Evolutionary conservation across 2,888 invertebrate genomes (phyloP), one percentile per base, ranked within the genome.

Genomic region (Eupithecia centaureata): DNA sequence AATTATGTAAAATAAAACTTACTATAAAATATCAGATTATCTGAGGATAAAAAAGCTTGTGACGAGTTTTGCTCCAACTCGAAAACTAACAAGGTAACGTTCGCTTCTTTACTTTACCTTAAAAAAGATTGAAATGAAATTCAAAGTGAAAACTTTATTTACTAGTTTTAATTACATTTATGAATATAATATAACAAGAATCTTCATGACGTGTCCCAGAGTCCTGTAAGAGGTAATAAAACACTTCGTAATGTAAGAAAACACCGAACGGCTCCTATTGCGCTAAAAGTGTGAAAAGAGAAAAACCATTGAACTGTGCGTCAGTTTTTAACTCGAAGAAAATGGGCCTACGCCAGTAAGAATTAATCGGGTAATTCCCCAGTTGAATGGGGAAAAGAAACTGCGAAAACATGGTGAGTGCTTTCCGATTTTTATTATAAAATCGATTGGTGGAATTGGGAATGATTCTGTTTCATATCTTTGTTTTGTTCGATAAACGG

Each of bases 221-320:
- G n/a, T n/a, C n/a, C n/a, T n/a, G n/a, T n/a, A n/a, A n/a, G n/a
- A n/a, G n/a, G n/a, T n/a, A n/a, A n/a, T n/a, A n/a, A n/a, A n/a
- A n/a, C n/a, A n/a, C n/a, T n/a, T n/a, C n/a, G n/a, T n/a, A 47
- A 28, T 22, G 61, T 64, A 57, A 5, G 18, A 33, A 54, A 65
- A 61, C 52, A 1, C 30, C 65, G 25, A 10, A 28, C 22, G 22
- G 59, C 59, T 65, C 47, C 30, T 32, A 12, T 10, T 5, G 18
- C 30, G 35, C 88, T 88, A 91, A 91, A 91, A 90, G 86, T 84
- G 86, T 84, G 84, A 85, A 88, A 83, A 82, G 83, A 85, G 84
- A 85, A 81, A 86, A 87, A 82, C 82, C 85, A 81, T 83, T 80
- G 85, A 84, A 73, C 73, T 74, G 78, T 82, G 84, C 84, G 88